Evolutionary conservation across 2,888 invertebrate genomes (phyloP).

Genomic region (Copidosoma aretas): DNA sequence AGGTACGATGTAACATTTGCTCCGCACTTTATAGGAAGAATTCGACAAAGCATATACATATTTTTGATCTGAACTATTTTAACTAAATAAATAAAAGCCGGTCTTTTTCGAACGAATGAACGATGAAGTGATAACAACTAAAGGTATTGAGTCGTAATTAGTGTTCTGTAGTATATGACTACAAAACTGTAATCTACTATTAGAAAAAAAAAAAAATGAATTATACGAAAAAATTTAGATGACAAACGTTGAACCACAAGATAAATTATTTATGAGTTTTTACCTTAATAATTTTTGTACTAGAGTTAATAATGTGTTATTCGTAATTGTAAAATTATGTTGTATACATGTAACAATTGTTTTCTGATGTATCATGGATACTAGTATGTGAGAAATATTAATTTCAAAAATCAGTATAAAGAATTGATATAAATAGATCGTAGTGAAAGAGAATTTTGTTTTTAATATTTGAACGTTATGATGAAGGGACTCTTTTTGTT

Average conservation of each 20-base stretch:
- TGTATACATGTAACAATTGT: too few species aligned
- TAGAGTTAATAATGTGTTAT: too few species aligned
- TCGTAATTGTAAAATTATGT: too few species aligned
- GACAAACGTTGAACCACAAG: conserved; percentile 15
- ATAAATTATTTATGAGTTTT: not conserved
- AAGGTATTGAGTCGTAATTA: conserved; percentile 9
- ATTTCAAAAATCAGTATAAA: too few species aligned
- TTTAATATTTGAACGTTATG: too few species aligned
- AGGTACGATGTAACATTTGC: conserved; percentile 33
- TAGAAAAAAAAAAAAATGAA: conserved; percentile 44
- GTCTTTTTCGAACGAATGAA: conserved; percentile 37
- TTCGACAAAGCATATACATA: conserved; percentile 52
- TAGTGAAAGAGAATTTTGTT: too few species aligned
- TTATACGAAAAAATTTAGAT: conserved; percentile 28
- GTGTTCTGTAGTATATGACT: conserved; percentile 47
- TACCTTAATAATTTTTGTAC: too few species aligned
- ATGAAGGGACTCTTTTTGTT: too few species aligned
- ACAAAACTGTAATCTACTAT: conserved; percentile 49
- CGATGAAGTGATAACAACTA: conserved; percentile 32
- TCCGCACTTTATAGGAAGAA: conserved; percentile 44
- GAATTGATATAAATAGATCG: too few species aligned
- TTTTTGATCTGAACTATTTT: conserved; percentile 56
- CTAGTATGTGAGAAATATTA: too few species aligned
- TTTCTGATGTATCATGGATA: too few species aligned
- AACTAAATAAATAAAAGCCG: conserved; percentile 47